Evolutionary conservation across 2,797 vertebrate species (phyloP).

Genomic region (Gorsachius magnificus): DNA sequence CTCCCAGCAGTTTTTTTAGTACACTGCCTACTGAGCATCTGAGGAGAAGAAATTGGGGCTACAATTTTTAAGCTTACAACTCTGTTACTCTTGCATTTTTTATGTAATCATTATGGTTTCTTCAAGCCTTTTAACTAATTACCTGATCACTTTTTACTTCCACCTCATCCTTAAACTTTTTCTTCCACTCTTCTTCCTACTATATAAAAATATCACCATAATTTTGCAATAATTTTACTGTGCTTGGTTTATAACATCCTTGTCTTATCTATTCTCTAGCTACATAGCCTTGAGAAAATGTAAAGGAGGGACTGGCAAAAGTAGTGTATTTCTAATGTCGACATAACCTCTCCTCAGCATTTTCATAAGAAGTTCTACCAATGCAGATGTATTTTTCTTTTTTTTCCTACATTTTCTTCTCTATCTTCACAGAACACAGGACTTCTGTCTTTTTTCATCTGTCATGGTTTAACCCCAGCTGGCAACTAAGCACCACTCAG

Average conservation of each 20-base stretch:
- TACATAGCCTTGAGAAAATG: not conserved
- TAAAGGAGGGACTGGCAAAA: not conserved
- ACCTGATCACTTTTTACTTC: not conserved
- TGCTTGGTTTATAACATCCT: not conserved
- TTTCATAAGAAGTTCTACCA: rapidly evolving
- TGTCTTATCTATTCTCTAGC: not conserved
- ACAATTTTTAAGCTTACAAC: not conserved
- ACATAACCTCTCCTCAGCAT: not conserved
- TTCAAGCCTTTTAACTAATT: not conserved
- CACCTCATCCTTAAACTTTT: not conserved
- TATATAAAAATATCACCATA: not conserved
- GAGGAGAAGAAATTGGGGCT: not conserved
- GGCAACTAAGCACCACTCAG: too few relatives aligned
- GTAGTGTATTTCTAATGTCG: not conserved
- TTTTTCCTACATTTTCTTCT: not conserved
- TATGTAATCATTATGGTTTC: not conserved
- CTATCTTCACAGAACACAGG: not conserved
- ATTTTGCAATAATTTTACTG: not conserved
- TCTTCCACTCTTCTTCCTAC: not conserved
- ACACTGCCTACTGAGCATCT: not conserved
- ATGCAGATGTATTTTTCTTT: rapidly evolving
- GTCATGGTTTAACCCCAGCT: too few relatives aligned
- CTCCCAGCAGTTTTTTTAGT: not conserved
- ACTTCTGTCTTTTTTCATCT: not conserved
- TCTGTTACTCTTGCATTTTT: not conserved